Base-by-base conservation (phyloP, 2,888 invertebrate species). In the Netelia fuscicornis region DNA sequence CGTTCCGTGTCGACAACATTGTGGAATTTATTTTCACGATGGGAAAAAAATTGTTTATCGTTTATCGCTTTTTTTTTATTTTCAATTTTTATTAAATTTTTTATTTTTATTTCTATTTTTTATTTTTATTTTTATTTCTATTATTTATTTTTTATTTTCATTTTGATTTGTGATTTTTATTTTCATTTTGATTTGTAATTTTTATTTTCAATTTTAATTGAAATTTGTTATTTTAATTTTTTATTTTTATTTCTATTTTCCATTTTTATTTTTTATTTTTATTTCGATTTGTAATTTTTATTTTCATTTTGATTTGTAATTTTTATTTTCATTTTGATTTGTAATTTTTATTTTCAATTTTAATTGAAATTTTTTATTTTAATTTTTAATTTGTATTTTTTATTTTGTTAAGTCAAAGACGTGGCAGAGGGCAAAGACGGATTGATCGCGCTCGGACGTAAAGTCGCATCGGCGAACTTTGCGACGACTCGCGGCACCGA, bases 391-490 rank as follows among this genome's bases (percentile, higher is more conserved):
- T 48, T 11, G 1, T 48, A 23, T 72, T 62, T 68, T 74, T 37
- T 42, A 30, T 25, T n/a, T 71, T 52, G 25, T 25, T 17, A 42
- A 68, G 64, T 44, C 56, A 13, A 71, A 83, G 58, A 80, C 48
- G 62, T 62, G 54, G 25, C 65, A 1, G 56, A 54, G 71, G 52
- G 42, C 58, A 48, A 65, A 79, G 71, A 79, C 77, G 71, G 56
- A 71, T 83, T 75, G 54, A 86, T 86, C 75, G 83, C 80, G 68
- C 62, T 44, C 37, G 54, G 64, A 64, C 13, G 54, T 13, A 72
- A 64, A n/a, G 17, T 25, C 65, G 42, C 42, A 48, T 6, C 11
- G 5, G 60, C 20, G 37, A 67, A 48, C 52, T 42, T 60, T 13
- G 13, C 52, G 48, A 30, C 67, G 48, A 70, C 17, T 44, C 44